Conservation (phyloP, 2,797 vertebrate genomes). For the Parotocinclus haroldoi region DNA sequence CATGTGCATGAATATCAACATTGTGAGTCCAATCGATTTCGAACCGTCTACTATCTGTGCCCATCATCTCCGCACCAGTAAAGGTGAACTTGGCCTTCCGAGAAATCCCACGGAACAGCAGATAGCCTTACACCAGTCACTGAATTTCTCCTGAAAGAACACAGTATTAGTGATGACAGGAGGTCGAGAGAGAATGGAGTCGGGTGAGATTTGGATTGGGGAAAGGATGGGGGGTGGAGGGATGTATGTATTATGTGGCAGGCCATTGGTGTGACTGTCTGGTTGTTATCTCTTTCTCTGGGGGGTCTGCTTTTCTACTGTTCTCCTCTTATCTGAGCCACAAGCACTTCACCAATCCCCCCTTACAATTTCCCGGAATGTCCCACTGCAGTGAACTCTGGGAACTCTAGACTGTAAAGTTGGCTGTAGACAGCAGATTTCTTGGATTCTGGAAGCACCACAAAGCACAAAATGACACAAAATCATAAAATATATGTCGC, state of each 20-base stretch:
- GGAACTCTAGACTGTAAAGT: constrained; percentile 54
- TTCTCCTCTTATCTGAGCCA: constrained; percentile 62
- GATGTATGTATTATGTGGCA: constrained; percentile 73
- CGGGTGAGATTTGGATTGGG: constrained; percentile 60
- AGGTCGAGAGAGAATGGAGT: constrained; percentile 60
- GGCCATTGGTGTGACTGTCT: constrained; percentile 72
- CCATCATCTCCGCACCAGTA: constrained; percentile 71
- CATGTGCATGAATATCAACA: constrained; percentile 48
- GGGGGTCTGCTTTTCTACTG: constrained; percentile 55
- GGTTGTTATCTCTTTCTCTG: constrained; percentile 68
- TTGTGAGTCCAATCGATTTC: constrained; percentile 62
- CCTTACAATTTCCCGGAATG: constrained; percentile 67
- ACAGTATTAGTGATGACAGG: constrained; percentile 80
- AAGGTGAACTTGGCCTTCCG: constrained; percentile 80
- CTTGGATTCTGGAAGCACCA: not conserved
- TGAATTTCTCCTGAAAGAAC: constrained; percentile 66
- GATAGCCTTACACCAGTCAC: constrained; percentile 72
- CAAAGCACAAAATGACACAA: not conserved
- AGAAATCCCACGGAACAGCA: constrained; percentile 69
- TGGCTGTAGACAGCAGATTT: constrained; percentile 48
- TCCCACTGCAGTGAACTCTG: constrained; percentile 50
- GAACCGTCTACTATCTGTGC: constrained; percentile 61
- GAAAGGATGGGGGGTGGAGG: constrained; percentile 60
- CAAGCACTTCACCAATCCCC: not conserved
- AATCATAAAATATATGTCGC: not conserved